Percentiles rank a stretch among this genome's conserved stretches.
These are phyloP conservation scores for Drosophila arawakana DNA, from an alignment of 1,140 invertebrate genomes.

Conservation along the genomic window DNA sequence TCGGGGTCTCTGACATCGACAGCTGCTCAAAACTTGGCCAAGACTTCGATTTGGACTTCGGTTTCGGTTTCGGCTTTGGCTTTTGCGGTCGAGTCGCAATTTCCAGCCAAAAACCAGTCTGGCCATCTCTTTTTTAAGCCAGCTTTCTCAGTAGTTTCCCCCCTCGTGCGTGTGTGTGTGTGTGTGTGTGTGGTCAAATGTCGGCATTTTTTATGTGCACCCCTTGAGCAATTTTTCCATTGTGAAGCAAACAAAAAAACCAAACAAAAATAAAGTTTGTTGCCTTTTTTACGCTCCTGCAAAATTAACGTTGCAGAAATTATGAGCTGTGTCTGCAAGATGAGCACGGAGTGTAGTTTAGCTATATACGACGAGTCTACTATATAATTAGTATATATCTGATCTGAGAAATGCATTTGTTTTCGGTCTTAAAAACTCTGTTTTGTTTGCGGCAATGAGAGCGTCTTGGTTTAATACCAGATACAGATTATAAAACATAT, in stretches of 20 bases:
- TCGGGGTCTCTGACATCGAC: constrained; percentile 11
- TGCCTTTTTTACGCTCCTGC: constrained; percentile 41
- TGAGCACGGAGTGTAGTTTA: neutral
- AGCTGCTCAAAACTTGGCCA: constrained; percentile 37
- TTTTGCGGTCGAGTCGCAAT: constrained; percentile 50
- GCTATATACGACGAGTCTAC: neutral
- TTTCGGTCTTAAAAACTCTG: neutral
- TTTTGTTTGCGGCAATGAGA: constrained; percentile 15
- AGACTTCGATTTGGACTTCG: neutral
- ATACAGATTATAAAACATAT: constrained; percentile 35
- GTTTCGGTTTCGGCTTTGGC: constrained; percentile 11
- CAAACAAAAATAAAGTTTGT: constrained; percentile 4
- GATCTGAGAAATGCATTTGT: neutral
- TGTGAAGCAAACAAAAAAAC: constrained; percentile 30
- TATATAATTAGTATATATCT: constrained; percentile 3
- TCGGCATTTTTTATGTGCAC: constrained; percentile 74
- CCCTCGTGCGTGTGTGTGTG: constrained; percentile 32
- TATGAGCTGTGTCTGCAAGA: constrained; percentile 33
- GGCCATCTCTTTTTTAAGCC: constrained; percentile 62
- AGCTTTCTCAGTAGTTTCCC: constrained; percentile 61
- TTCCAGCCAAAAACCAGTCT: constrained; percentile 75
- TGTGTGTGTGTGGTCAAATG: constrained; percentile 79
- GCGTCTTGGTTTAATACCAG: constrained; percentile 11
- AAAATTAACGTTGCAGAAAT: constrained; percentile 77
- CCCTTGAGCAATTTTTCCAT: constrained; percentile 73